A percentile compares a stretch with the other conserved stretches of the same genome.
These are phyloP conservation scores for Platyura marginata DNA, from an alignment of 1,140 invertebrate species.

Conservation along the genomic window DNA sequence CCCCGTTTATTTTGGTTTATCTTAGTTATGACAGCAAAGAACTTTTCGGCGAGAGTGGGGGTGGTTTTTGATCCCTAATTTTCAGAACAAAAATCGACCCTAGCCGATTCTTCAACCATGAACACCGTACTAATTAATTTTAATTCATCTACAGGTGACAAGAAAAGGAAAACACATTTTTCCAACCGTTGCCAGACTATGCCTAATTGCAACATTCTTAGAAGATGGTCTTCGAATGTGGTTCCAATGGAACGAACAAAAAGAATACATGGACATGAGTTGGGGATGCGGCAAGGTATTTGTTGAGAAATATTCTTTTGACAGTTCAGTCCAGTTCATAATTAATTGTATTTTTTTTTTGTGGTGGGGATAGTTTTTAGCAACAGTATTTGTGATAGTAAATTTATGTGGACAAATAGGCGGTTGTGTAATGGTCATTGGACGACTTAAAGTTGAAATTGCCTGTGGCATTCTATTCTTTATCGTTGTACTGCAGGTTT, in stretches of 20 bases:
- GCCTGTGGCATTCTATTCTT: constrained; percentile 90
- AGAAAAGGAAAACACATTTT: constrained; percentile 83
- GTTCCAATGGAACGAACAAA: constrained; percentile 95
- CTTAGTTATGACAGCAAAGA: too few species aligned
- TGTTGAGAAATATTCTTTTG: neutral
- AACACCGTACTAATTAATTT: too few species aligned
- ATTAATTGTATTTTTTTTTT: neutral
- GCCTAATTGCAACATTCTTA: constrained; percentile 97
- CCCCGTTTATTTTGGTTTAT: too few species aligned
- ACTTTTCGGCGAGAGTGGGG: too few species aligned
- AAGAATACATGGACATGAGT: constrained; percentile 94
- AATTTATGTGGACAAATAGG: constrained; percentile 93
- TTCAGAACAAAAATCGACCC: too few species aligned
- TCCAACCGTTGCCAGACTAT: constrained; percentile 87
- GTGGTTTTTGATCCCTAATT: too few species aligned
- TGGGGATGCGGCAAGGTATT: constrained; percentile 95
- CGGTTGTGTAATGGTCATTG: constrained; percentile 88
- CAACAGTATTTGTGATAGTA: constrained; percentile 73
- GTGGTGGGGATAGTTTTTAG: constrained; percentile 55
- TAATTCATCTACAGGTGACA: constrained; percentile 56
- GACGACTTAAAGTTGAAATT: constrained; percentile 80
- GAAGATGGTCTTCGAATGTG: constrained; percentile 99
- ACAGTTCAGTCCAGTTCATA: neutral
- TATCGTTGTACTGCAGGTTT: constrained; percentile 87
- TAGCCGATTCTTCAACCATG: too few species aligned